Evolutionary conservation across 1,140 invertebrate genomes (phyloP).

Genomic region (Tetramorium alpestre): DNA sequence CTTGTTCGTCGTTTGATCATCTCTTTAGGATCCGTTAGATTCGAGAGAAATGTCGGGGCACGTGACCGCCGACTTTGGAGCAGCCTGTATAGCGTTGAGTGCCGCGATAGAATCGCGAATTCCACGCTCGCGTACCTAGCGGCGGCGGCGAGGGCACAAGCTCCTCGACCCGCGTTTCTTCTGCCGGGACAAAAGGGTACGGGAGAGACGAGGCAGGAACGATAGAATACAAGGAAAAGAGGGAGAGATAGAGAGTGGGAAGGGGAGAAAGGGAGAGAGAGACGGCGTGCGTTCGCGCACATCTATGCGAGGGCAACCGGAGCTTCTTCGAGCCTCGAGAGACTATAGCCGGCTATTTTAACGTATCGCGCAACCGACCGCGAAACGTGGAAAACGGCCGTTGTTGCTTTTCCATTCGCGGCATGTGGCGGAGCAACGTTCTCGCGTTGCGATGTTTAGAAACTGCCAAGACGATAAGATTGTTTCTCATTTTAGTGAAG

Average conservation of each 20-base stretch:
- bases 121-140: conserved; percentile 48
- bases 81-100: background rate
- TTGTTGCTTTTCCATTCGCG: conserved; percentile 44
- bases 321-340: conserved; percentile 63
- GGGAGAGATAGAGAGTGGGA: background rate
- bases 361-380: conserved; percentile 53
- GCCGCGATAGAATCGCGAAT: conserved; percentile 59
- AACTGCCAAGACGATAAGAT: background rate
- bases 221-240: background rate
- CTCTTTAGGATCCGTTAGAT: no score
- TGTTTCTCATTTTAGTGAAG: background rate
- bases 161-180: conserved; percentile 69
- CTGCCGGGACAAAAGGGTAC: conserved; percentile 69
- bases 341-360: conserved; percentile 72
- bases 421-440: conserved; percentile 1
- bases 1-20: background rate
- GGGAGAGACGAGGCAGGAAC: conserved; percentile 37
- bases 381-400: conserved; percentile 6
- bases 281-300: conserved; percentile 53
- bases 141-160: conserved; percentile 56
- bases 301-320: conserved; percentile 63
- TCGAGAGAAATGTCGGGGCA: background rate
- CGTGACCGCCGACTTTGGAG: background rate
- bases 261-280: background rate
- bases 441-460: background rate